phyloP scores from a whole-genome alignment of 2,797 vertebrate species.

The Channallabes apus region DNA sequence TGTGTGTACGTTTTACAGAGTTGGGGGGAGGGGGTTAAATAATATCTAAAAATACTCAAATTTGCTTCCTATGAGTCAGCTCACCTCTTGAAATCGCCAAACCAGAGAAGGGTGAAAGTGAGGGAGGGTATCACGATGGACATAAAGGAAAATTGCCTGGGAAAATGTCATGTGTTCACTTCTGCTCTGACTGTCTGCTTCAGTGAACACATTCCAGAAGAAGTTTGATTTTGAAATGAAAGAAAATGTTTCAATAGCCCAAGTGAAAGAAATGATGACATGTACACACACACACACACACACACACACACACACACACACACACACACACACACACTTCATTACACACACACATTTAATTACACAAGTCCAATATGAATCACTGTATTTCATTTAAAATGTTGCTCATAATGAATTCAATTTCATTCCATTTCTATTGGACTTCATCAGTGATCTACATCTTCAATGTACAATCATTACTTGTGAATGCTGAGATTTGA shows the following conservation, averaged over 20 bases:
- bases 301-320: constrained; percentile 15
- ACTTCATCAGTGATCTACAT: too few species aligned
- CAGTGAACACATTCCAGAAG: constrained; percentile 18
- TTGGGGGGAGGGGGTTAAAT: constrained; percentile 35
- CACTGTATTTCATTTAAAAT: neutral
- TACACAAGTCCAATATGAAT: neutral
- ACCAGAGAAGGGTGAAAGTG: constrained; percentile 9
- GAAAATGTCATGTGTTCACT: constrained; percentile 50
- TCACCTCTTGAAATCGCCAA: constrained; percentile 39
- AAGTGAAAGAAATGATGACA: constrained; percentile 16
- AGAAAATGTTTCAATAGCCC: constrained; percentile 24
- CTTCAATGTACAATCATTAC: too few species aligned
- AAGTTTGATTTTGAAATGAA: constrained; percentile 33
- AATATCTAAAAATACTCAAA: constrained; percentile 48
- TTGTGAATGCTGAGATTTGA: too few species aligned
- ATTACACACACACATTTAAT: neutral
- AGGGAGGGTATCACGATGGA: constrained; percentile 11
- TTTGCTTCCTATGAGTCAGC: constrained; percentile 45
- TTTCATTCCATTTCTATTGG: too few species aligned
- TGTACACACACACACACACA: constrained; percentile 13
- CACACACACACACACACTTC: neutral
- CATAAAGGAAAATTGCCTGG: constrained; percentile 36
- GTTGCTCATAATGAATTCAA: too few species aligned
- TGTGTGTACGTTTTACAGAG: neutral
- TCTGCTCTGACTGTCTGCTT: constrained; percentile 22